Conservation (phyloP, 2,888 invertebrate species). For the Agrotis segetum region DNA sequence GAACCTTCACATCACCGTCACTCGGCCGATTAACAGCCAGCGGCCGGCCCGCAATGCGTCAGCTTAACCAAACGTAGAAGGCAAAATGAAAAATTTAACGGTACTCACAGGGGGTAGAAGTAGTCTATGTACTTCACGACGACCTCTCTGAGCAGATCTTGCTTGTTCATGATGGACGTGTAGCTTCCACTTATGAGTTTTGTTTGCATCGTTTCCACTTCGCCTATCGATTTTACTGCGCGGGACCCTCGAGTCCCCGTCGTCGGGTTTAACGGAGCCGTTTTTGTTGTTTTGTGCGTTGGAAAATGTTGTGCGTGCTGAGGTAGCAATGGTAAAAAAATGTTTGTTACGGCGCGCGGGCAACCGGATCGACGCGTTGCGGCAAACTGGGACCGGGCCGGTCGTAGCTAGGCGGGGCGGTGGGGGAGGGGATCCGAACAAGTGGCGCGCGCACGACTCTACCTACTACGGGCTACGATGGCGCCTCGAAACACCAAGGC, state of each 20-base stretch:
- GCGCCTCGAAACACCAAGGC: slow-evolving; percentile 88
- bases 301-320: slow-evolving; percentile 80
- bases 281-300: slow-evolving; percentile 77
- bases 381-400: slow-evolving; percentile 88
- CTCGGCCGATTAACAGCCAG: slow-evolving; percentile 61
- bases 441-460: slow-evolving; percentile 89
- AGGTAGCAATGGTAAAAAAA: slow-evolving; percentile 76
- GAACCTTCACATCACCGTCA: slow-evolving; percentile 79
- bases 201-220: slow-evolving; percentile 89
- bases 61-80: slow-evolving; percentile 64
- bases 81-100: slow-evolving; percentile 66
- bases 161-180: slow-evolving; percentile 92
- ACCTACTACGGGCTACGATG: slow-evolving; percentile 88
- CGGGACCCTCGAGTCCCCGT: slow-evolving; percentile 82
- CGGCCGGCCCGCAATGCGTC: slow-evolving; percentile 81
- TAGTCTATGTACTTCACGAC: slow-evolving; percentile 94
- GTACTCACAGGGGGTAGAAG: slow-evolving; percentile 93
- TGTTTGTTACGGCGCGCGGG: slow-evolving; percentile 79
- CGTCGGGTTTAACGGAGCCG: slow-evolving; percentile 81
- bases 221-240: slow-evolving; percentile 74
- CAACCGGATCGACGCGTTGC: slow-evolving; percentile 89
- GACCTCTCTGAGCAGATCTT: slow-evolving; percentile 93
- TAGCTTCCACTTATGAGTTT: slow-evolving; percentile 92
- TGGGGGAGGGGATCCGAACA: slow-evolving; percentile 78
- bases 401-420: slow-evolving; percentile 80